Evolutionary conservation across 2,797 vertebrate species (phyloP).

Genomic region (Phoebastria nigripes): DNA sequence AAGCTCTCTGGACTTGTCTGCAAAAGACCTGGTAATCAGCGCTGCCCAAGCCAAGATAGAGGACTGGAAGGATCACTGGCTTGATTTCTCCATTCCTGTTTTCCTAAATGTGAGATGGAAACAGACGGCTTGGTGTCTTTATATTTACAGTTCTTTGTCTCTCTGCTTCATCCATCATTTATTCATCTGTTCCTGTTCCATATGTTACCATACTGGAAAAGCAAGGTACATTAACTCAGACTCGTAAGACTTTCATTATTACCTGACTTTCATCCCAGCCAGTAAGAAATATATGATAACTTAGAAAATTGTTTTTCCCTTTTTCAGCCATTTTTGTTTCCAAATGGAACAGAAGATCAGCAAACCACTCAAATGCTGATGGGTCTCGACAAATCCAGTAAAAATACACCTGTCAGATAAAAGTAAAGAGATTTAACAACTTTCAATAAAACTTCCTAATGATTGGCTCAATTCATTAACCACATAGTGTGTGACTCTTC

Average conservation of each 20-base stretch:
- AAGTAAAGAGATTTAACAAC: conserved; percentile 25
- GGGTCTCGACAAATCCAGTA: conserved; percentile 83
- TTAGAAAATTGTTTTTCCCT: conserved; percentile 73
- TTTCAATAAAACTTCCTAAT: conserved; percentile 6
- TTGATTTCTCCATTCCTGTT: background rate
- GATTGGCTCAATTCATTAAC: conserved; percentile 1
- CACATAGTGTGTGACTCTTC: background rate
- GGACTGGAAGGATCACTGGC: background rate
- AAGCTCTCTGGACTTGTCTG: background rate
- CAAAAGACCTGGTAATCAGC: background rate
- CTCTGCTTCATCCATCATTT: conserved; percentile 41
- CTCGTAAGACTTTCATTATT: conserved; percentile 51
- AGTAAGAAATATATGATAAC: conserved; percentile 81
- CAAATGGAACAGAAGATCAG: conserved; percentile 77
- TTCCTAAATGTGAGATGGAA: conserved; percentile 2
- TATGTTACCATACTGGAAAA: conserved; percentile 55
- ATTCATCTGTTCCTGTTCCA: conserved; percentile 47
- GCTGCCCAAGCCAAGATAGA: background rate
- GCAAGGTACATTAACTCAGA: conserved; percentile 58
- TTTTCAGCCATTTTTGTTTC: conserved; percentile 77
- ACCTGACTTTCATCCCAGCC: conserved; percentile 82
- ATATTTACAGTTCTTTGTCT: conserved; percentile 25
- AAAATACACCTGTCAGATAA: conserved; percentile 79
- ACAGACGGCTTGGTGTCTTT: background rate
- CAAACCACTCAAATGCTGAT: conserved; percentile 82